A percentile compares a stretch with the other conserved stretches of the same genome.
These are phyloP conservation scores for Dyspetes luteomarginatus DNA, from an alignment of 2,888 invertebrate genomes.

Conservation along the genomic window DNA sequence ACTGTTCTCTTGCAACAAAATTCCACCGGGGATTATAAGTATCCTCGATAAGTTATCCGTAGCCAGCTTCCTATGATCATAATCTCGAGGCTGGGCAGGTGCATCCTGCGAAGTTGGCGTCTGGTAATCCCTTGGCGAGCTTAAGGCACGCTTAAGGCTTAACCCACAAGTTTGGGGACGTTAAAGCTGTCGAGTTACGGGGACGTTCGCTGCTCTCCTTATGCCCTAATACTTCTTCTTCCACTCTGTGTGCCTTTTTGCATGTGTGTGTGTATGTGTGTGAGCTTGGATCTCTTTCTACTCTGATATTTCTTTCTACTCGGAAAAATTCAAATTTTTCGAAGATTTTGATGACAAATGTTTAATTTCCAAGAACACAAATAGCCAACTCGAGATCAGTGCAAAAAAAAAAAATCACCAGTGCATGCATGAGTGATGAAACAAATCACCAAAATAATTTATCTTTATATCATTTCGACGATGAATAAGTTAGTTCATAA, in stretches of 20 bases:
- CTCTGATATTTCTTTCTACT: no score
- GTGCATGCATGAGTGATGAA: no score
- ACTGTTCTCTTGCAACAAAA: constrained; percentile 42
- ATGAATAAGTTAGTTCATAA: no score
- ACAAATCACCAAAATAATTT: no score
- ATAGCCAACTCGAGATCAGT: no score
- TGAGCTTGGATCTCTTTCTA: no score
- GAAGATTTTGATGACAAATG: no score
- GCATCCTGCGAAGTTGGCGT: constrained; percentile 70
- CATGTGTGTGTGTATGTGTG: no score
- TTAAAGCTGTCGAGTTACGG: constrained; percentile 70
- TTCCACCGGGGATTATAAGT: constrained; percentile 37
- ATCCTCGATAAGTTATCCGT: constrained; percentile 67
- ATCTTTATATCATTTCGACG: no score
- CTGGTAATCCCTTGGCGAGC: constrained; percentile 72
- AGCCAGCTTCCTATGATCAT: constrained; percentile 67
- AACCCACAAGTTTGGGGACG: constrained; percentile 70
- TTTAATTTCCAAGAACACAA: no score
- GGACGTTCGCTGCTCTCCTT: constrained; percentile 62
- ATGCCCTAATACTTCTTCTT: constrained; percentile 37
- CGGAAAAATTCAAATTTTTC: no score
- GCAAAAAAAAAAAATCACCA: no score
- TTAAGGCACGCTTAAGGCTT: constrained; percentile 71
- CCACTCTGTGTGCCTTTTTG: neutral
- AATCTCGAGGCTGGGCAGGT: constrained; percentile 69